Conservation (phyloP, 2,797 vertebrate genomes). For the Girardinus metallicus region DNA sequence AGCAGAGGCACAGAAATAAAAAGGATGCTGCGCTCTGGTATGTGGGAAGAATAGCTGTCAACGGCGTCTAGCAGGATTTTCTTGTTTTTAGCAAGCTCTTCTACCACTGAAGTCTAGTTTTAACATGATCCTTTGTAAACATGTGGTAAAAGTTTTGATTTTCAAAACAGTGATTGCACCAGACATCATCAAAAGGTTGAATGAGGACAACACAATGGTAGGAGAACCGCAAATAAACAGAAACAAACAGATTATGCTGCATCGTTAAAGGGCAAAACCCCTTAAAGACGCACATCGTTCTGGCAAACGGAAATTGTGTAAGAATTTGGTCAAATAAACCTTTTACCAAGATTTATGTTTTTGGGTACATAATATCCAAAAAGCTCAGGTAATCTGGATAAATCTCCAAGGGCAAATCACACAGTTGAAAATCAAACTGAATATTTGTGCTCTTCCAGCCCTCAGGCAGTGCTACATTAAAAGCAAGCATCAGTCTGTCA, state of each 20-base stretch:
- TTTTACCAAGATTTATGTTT: too few relatives aligned
- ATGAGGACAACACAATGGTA: background rate
- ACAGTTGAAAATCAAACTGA: background rate
- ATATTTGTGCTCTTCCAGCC: background rate
- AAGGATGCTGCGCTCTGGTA: conserved; percentile 28
- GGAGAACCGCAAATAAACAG: background rate
- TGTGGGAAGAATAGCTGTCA: conserved; percentile 38
- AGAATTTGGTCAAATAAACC: background rate
- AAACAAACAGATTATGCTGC: background rate
- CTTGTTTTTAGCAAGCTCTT: background rate
- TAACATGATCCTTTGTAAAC: background rate
- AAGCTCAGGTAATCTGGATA: background rate
- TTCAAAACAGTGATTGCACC: background rate
- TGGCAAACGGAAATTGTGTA: background rate
- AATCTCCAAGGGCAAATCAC: background rate
- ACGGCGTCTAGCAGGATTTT: conserved; percentile 29
- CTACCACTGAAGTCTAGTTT: background rate
- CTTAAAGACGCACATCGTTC: background rate
- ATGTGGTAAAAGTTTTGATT: background rate
- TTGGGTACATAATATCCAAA: background rate
- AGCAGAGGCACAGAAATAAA: conserved; percentile 35
- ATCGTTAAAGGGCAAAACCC: background rate
- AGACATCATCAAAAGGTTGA: background rate
- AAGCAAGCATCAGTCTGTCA: background rate
- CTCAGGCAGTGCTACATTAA: background rate